Evolutionary conservation across 2,888 invertebrate genomes (phyloP).

Genomic region (Drosophila infuscata): DNA sequence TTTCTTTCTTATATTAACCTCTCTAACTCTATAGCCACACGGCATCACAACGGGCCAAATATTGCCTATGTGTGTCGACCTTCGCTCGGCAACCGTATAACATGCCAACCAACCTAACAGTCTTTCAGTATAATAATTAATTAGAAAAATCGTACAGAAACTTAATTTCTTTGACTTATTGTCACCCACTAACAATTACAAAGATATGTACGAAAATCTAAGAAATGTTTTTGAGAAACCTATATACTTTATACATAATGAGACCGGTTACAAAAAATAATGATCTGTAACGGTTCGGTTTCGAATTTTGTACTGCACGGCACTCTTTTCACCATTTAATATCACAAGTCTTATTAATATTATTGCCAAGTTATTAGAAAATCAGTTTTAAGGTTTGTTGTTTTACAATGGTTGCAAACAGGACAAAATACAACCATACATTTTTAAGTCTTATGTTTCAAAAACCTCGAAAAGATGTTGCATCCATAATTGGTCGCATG

Average conservation of each 20-base stretch:
- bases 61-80: too few species aligned
- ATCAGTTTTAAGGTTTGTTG: background rate
- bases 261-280: background rate
- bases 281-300: slow-evolving; percentile 3
- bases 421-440: background rate
- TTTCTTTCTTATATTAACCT: too few species aligned
- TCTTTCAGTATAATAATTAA: background rate
- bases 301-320: slow-evolving; percentile 1
- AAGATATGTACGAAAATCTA: background rate
- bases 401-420: background rate
- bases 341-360: background rate
- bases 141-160: background rate
- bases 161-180: background rate
- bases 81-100: too few species aligned
- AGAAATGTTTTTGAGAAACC: background rate
- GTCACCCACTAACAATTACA: background rate
- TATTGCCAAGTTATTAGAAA: background rate
- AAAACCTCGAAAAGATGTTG: background rate
- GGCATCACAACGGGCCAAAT: too few species aligned
- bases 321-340: slow-evolving; percentile 6
- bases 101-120: background rate
- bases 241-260: background rate
- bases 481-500: slow-evolving; percentile 43
- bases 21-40: too few species aligned
- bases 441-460: background rate